Evolutionary conservation across 2,113 vertebrate genomes (phyloP), one percentile per base, ranked within the genome.

Genomic region (Turdus rufiventris): DNA sequence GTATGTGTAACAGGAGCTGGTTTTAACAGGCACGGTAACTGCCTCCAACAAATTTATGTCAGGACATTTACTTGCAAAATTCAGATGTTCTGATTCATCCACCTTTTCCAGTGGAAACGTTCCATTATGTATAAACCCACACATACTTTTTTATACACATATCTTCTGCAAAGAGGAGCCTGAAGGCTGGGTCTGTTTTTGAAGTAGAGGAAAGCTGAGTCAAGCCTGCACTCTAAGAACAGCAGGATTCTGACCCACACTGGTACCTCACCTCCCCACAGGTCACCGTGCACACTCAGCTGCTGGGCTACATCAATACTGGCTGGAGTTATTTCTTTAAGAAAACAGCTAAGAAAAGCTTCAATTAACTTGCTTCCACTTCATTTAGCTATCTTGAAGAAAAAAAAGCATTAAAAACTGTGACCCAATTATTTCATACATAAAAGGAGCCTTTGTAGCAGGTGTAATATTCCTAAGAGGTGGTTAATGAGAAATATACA

Each of bases 361-460:
- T 88, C 78, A 50, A 51, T 92, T 92, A 93, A 79, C 43, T 58
- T 58, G 33, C 45, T 85, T 89, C 47, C 67, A 34, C 58, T 95
- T 92, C 12, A 62, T 31, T 79, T 93, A 45, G n/a, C 79, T 85
- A 72, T 72, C 66, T 66, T 26, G 57, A 91, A 83, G 4, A 4
- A 82, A 80, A 78, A 73, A 45, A 15, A 36, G 17, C 26, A 84
- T 62, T 61, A 73, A 89, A 90, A 87, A n/a, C 33, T 7, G 54
- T 86, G 91, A 93, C 94, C 79, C 85, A 95, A 88, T 83, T 96
- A 94, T 93, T 92, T 88, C 42, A 76, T 16, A 88, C 71, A 94
- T 92, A 80, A 95, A 96, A 96, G 85, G 67, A 94, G 60, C 60
- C 85, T 95, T 93, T 94, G 92, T 90, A 95, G 91, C 79, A 84